These are phyloP conservation scores for Armadillidium nasatum DNA, from an alignment of 1,140 invertebrate species.

Conservation along the genomic window DNA sequence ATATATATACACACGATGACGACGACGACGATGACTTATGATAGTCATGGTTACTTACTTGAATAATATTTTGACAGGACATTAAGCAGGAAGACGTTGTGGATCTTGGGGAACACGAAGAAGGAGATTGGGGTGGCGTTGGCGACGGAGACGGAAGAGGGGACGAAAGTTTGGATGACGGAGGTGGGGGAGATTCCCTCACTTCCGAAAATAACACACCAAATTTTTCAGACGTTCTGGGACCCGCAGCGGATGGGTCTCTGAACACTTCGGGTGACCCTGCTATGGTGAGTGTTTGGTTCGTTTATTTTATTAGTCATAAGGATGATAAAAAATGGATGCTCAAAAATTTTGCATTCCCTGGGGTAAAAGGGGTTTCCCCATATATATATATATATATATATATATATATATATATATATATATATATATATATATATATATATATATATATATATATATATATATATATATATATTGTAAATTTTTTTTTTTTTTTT, in stretches of 20 bases:
- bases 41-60: too few species aligned
- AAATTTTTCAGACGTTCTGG: conserved; percentile 42
- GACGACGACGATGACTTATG: too few species aligned
- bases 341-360: too few species aligned
- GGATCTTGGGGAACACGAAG: conserved; percentile 42
- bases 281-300: conserved; percentile 44
- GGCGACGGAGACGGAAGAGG: conserved; percentile 19
- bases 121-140: conserved; percentile 39
- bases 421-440: too few species aligned
- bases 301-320: neutral
- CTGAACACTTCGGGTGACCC: conserved; percentile 36
- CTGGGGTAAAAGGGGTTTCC: too few species aligned
- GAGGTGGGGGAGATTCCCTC: conserved; percentile 40
- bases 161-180: conserved; percentile 39
- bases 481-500: too few species aligned
- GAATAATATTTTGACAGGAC: conserved; percentile 32
- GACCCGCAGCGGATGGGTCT: conserved; percentile 38
- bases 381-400: too few species aligned
- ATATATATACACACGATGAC: too few species aligned
- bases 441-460: too few species aligned
- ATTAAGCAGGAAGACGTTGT: conserved; percentile 45
- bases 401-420: too few species aligned
- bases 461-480: too few species aligned
- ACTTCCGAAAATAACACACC: conserved; percentile 41
- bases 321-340: too few species aligned